Evolutionary conservation across 2,888 invertebrate genomes (phyloP).

Genomic region (Ganaspis brasiliensis): DNA sequence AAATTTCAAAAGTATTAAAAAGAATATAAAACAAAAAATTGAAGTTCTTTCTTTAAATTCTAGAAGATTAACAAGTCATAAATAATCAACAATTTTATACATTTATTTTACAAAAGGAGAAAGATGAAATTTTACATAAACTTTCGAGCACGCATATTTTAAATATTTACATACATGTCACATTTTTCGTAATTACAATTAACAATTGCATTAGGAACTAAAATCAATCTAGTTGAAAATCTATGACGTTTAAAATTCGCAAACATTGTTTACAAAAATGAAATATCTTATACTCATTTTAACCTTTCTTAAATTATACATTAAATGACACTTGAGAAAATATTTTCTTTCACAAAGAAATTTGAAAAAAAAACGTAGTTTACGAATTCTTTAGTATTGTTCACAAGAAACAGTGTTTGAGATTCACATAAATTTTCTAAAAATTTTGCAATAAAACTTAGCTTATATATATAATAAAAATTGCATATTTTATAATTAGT

Average conservation of each 20-base stretch:
- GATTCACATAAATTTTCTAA: background rate
- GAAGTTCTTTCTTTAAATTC: background rate
- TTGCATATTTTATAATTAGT: background rate
- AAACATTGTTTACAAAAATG: background rate
- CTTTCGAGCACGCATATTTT: background rate
- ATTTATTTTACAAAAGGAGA: slow-evolving; percentile 24
- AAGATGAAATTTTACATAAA: background rate
- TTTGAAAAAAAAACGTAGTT: no score
- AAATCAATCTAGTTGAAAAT: background rate
- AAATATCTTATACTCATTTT: no score
- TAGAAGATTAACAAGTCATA: background rate
- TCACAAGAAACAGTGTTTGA: background rate
- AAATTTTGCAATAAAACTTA: slow-evolving; percentile 4
- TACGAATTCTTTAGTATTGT: no score
- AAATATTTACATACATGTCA: background rate
- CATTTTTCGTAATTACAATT: background rate
- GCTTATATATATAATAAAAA: background rate
- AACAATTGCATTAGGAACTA: background rate
- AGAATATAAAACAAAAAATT: no score
- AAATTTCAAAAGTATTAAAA: no score
- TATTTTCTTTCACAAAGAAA: no score
- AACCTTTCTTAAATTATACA: no score
- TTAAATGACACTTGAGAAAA: no score
- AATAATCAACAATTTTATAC: slow-evolving; percentile 14
- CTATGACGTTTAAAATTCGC: background rate